Percentiles rank a stretch among this genome's conserved stretches.
phyloP scores from a whole-genome alignment of 2,113 vertebrate genomes.

The Chinchilla lanigera region DNA sequence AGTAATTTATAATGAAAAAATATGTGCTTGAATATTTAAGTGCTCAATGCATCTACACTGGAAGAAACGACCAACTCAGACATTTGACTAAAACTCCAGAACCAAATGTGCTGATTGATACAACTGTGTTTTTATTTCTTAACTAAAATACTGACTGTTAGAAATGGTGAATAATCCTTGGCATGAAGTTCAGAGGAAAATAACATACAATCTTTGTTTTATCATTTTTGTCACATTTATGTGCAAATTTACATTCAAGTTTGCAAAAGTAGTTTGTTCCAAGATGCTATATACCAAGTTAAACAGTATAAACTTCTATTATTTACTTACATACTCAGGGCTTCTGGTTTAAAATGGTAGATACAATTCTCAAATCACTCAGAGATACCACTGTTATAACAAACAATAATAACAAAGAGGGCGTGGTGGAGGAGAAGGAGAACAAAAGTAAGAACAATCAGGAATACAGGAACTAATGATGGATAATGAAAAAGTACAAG shows the following conservation, averaged over 20 bases:
- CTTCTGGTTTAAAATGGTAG: background rate
- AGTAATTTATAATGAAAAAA: conserved; percentile 40
- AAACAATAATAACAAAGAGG: background rate
- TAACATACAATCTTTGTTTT: background rate
- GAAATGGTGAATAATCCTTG: background rate
- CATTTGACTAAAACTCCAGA: background rate
- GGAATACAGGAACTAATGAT: background rate
- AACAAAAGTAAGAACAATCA: background rate
- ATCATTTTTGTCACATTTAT: background rate
- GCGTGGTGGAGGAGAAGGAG: background rate
- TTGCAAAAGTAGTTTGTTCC: background rate
- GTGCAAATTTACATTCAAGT: background rate
- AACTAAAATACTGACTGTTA: background rate
- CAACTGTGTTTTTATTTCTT: background rate
- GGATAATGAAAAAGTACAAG: background rate
- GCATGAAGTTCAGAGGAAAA: background rate
- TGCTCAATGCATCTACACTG: background rate
- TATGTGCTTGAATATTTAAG: conserved; percentile 6
- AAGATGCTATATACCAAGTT: background rate
- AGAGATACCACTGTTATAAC: background rate
- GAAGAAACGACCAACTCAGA: background rate
- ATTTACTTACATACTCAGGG: background rate
- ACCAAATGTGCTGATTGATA: background rate
- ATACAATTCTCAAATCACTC: background rate
- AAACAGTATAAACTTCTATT: background rate